Percentiles rank a stretch among this genome's conserved stretches.
These are phyloP conservation scores for Accipiter virgatus DNA, from an alignment of 2,113 vertebrate genomes.

Conservation along the genomic window DNA sequence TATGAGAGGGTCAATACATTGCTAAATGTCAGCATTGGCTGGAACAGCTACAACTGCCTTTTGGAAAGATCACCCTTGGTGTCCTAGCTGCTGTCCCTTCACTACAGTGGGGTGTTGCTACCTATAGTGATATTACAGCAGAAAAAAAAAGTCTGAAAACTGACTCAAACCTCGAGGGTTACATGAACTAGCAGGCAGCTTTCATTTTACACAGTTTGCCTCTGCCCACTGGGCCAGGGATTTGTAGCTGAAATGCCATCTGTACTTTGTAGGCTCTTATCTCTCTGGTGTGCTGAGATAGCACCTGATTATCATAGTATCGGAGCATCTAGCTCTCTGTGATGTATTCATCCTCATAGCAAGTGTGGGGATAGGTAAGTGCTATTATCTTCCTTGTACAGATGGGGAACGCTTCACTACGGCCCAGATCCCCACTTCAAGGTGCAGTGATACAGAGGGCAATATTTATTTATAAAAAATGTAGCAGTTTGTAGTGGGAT, in stretches of 20 bases:
- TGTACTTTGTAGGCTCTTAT: not conserved
- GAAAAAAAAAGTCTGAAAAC: not conserved
- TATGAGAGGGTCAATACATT: not conserved
- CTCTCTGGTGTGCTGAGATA: not conserved
- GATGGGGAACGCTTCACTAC: rapidly evolving
- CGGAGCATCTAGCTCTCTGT: not conserved
- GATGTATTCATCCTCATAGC: not conserved
- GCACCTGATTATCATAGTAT: not conserved
- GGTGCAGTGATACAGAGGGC: not conserved
- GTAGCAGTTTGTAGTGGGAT: not conserved
- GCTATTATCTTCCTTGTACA: not conserved
- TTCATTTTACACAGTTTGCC: not conserved
- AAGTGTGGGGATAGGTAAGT: not conserved
- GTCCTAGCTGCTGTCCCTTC: not conserved
- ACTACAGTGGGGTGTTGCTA: rapidly evolving
- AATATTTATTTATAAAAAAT: not conserved
- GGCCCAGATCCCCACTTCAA: not conserved
- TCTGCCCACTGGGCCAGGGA: not conserved
- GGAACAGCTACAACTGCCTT: not conserved
- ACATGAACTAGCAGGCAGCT: not conserved
- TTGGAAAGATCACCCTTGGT: not conserved
- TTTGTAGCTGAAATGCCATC: not conserved
- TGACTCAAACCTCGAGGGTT: not conserved
- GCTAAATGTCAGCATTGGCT: not conserved
- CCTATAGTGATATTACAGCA: not conserved